Evolutionary conservation across 2,888 invertebrate species (phyloP).

Genomic region (Calliopum simillimum): DNA sequence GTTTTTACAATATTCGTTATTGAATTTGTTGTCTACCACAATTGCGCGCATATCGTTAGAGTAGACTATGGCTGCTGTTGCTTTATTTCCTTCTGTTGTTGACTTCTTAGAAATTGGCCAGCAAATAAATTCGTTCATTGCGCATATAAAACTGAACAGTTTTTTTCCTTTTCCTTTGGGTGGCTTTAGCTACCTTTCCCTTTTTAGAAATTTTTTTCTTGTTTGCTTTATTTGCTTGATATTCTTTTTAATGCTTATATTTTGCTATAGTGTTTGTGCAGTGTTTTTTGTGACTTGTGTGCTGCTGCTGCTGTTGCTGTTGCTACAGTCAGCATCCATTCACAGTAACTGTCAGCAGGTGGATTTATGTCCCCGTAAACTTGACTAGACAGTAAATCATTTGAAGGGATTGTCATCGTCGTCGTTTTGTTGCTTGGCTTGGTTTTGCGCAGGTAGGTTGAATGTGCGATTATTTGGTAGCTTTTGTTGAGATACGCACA

Average conservation of each 20-base stretch:
- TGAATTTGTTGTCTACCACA: neutral
- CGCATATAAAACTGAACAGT: conserved; percentile 8
- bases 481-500: too few relatives aligned
- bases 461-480: too few relatives aligned
- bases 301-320: too few relatives aligned
- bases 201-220: conserved; percentile 35
- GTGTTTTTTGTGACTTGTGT: neutral
- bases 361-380: conserved; percentile 64
- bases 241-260: neutral
- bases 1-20: too few relatives aligned
- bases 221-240: neutral
- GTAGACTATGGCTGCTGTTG: neutral
- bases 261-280: neutral
- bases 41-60: conserved; percentile 15
- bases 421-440: neutral
- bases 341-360: conserved; percentile 60
- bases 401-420: conserved; percentile 41
- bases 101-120: conserved; percentile 15
- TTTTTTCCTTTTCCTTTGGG: neutral
- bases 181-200: neutral
- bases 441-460: too few relatives aligned
- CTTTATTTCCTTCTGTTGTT: neutral
- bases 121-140: conserved; percentile 12
- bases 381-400: conserved; percentile 64
- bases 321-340: conserved; percentile 27